Percentiles rank a stretch among this genome's conserved stretches.
Evolutionary conservation across 2,797 vertebrate genomes (phyloP).

Genomic region (Stomatorhinus walkeri): DNA sequence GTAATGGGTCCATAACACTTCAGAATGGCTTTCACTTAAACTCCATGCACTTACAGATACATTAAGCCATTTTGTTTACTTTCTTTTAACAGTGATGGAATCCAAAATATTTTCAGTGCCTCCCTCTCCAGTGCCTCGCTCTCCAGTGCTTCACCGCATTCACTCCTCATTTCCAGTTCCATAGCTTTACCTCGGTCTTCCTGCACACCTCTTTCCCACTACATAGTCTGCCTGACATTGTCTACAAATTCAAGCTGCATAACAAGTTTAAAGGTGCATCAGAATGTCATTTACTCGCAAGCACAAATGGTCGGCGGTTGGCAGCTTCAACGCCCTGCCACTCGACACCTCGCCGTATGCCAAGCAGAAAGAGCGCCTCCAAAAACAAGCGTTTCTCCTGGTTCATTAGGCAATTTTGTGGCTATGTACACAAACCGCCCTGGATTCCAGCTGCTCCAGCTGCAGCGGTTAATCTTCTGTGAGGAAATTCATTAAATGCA

Average conservation of each 20-base stretch:
- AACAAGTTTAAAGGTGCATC: neutral
- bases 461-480: neutral
- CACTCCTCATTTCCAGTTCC: neutral
- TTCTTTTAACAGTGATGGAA: neutral
- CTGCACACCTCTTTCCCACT: neutral
- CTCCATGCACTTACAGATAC: slow-evolving; percentile 3
- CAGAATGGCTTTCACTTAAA: neutral
- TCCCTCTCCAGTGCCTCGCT: neutral
- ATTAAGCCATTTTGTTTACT: slow-evolving; percentile 7
- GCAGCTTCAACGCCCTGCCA: neutral
- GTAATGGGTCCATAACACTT: neutral
- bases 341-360: neutral
- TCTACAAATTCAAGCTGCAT: neutral
- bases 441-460: neutral
- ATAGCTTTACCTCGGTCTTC: neutral
- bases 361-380: neutral
- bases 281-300: neutral
- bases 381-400: neutral
- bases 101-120: neutral
- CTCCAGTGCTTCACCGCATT: neutral
- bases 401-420: neutral
- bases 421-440: neutral
- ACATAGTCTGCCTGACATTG: neutral
- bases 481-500: neutral
- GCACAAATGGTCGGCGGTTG: neutral